Conservation (phyloP, 2,888 invertebrate species). For the Watsonalla cultraria region DNA sequence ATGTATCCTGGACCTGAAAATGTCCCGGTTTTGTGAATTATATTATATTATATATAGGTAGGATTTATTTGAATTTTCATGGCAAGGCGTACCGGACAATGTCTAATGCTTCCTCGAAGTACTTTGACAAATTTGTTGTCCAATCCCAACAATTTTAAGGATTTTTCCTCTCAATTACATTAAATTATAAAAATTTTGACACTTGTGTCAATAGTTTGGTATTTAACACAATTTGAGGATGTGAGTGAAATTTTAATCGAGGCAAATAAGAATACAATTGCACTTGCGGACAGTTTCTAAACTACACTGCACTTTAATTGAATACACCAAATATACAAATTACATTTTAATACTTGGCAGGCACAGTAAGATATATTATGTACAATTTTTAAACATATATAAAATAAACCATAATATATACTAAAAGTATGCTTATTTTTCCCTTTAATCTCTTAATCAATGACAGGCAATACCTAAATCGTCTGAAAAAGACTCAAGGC, state of each 20-base stretch:
- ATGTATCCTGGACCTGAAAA: slow-evolving; percentile 35
- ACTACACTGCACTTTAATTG: too few species aligned
- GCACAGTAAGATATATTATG: too few species aligned
- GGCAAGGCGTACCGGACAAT: neutral
- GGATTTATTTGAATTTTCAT: neutral
- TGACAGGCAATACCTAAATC: too few species aligned
- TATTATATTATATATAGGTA: neutral
- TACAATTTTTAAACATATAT: too few species aligned
- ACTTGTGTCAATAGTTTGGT: neutral
- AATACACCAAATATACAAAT: too few species aligned
- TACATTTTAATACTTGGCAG: too few species aligned
- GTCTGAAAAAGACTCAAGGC: too few species aligned
- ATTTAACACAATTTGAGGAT: neutral
- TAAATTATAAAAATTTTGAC: neutral
- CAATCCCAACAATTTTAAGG: neutral
- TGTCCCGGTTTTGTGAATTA: neutral
- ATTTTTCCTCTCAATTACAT: neutral
- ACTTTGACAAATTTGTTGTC: neutral
- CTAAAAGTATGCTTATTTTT: too few species aligned
- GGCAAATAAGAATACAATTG: neutral
- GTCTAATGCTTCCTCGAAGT: neutral
- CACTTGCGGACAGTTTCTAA: too few species aligned
- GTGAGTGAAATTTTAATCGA: neutral
- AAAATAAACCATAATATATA: too few species aligned
- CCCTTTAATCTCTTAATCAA: too few species aligned